Base-by-base conservation (phyloP, 2,797 vertebrate species). In the Dermochelys coriacea region DNA sequence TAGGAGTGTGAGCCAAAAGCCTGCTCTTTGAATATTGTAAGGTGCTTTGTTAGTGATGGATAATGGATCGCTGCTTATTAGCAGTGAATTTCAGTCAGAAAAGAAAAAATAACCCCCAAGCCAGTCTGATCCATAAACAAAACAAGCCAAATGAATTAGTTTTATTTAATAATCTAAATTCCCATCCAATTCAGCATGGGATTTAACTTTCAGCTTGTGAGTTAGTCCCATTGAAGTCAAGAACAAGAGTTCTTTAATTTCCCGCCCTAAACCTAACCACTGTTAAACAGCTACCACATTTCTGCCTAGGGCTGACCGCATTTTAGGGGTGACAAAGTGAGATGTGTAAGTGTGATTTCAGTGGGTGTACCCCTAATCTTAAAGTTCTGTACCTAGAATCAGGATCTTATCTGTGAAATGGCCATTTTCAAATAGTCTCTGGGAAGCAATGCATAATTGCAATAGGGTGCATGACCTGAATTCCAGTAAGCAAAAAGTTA, bases 351-450 rank as follows among this genome's bases (percentile, higher is more conserved):
- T n/a, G 61, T 74, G 34, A 41, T 52, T 21, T 11, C 37, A 61
- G 34, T 0, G 80, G 57, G 41, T 2, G 0, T 1, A 0, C 37
- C 64, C 1, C 0, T 11, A 34, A 51, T 3, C 0, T 41, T 86
- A 41, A 45, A 45, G 11, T 45, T 23, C 21, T 45, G 37, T 74
- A 74, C 25, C 31, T 6, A 37, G 59, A 37, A 71, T 87, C 45
- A n/a, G 80, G 10, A 25, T 82, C 68, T 61, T 79, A 16, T 45
- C 18, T 23, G 14, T 1, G 0, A 81, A 37, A 0, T 12, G 61
- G 3, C 41, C 1, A 0, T 50, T 93, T 79, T 10, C 55, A n/a
- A 52, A 57, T 51, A 34, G 37, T 2, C 27, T 57, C 6, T 25
- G 64, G 82, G 61, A 57, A 84, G 49, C 3, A 8, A 10, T 1